Percentiles rank a stretch among this genome's conserved stretches.
These are phyloP conservation scores for Anhinga anhinga DNA, from an alignment of 2,113 vertebrate genomes.

Conservation along the genomic window DNA sequence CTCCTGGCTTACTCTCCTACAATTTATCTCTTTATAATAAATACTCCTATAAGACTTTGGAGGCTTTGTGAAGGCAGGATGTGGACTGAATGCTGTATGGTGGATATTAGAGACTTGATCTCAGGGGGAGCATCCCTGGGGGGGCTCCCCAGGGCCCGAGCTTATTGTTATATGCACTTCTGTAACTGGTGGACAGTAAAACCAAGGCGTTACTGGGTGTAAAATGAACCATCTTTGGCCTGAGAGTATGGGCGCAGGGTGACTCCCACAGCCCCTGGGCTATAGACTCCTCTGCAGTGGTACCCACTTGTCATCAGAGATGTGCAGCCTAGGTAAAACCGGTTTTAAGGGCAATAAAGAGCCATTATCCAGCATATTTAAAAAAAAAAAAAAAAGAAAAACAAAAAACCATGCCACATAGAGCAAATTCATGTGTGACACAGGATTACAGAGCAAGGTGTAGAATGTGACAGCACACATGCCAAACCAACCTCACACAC, in stretches of 20 bases:
- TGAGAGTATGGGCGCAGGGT: neutral
- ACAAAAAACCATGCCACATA: fast-evolving
- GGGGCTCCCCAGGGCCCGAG: neutral
- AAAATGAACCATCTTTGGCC: neutral
- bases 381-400: neutral
- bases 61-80: neutral
- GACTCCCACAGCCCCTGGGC: fast-evolving
- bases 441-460: neutral
- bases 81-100: neutral
- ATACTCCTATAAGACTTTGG: neutral
- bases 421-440: neutral
- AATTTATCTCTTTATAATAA: neutral
- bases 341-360: neutral
- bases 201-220: fast-evolving
- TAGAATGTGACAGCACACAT: fast-evolving
- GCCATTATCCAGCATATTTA: neutral
- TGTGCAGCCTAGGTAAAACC: neutral
- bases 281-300: neutral
- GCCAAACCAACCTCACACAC: fast-evolving
- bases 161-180: neutral
- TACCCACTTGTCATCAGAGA: neutral
- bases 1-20: neutral
- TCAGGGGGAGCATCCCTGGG: neutral
- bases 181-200: neutral
- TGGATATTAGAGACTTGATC: neutral